phyloP scores from a whole-genome alignment of 2,888 invertebrate species.

The Microplitis manilae region DNA sequence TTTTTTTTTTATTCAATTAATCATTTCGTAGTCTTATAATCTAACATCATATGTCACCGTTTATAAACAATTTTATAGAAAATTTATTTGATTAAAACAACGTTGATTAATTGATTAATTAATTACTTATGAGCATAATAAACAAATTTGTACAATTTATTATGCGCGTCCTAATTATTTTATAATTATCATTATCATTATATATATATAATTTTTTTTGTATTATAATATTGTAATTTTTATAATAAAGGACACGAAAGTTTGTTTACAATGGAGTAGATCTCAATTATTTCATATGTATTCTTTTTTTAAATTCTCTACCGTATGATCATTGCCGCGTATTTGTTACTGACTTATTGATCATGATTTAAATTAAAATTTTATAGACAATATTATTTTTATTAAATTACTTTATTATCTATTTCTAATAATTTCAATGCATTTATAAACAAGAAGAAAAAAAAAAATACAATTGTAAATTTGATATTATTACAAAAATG shows the following conservation, averaged over 20 bases:
- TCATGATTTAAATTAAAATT: conserved; percentile 1
- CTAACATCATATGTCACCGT: conserved; percentile 56
- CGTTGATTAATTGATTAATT: conserved; percentile 63
- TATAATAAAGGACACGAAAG: conserved; percentile 28
- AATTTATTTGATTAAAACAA: conserved; percentile 70
- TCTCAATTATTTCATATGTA: neutral
- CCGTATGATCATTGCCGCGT: neutral
- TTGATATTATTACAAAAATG: conserved; percentile 39
- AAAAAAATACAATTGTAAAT: neutral
- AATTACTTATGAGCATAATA: conserved; percentile 66
- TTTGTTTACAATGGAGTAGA: neutral
- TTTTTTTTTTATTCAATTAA: conserved; percentile 28
- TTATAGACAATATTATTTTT: conserved; percentile 9
- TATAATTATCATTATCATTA: neutral
- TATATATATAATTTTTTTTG: neutral
- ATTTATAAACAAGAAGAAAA: conserved; percentile 3
- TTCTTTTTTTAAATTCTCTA: neutral
- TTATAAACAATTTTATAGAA: conserved; percentile 70
- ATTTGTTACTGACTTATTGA: neutral
- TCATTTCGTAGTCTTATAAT: conserved; percentile 56
- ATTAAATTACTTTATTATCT: neutral
- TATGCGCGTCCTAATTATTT: conserved; percentile 63
- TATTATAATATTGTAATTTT: neutral
- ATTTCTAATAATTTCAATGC: conserved; percentile 8
- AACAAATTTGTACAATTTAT: conserved; percentile 71